Evolutionary conservation across 2,888 invertebrate genomes (phyloP), one percentile per base, ranked within the genome.

Genomic region (Pollenia amentaria): DNA sequence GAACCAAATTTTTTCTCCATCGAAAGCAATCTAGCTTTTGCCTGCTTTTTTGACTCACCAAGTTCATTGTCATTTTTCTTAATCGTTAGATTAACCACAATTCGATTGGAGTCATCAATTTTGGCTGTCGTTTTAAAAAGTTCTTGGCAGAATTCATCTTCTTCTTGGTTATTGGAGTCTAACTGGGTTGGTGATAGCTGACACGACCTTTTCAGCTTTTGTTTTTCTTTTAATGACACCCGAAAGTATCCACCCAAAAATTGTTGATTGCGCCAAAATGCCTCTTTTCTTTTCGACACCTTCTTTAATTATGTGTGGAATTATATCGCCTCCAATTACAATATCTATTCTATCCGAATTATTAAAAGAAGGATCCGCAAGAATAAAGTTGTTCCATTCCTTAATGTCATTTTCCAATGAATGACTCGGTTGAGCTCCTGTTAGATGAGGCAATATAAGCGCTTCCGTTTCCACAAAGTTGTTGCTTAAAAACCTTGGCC

Each of bases 191-290:
- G 40, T 51, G 21, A 14, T 73, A 64, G 10, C n/a, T 51, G 53
- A 69, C 21, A 69, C n/a, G 21, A 38, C 29, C 51, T 69, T 69
- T 18, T 48, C 21, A 29, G 53, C 10, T 53, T 53, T 65, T 44
- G 18, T 14, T 11, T 42, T 44, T 42, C 18, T 44, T 6, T 14
- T 65, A 44, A 44, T 16, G 8, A 65, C 42, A 16, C 78, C 78
- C 2, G 85, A 82, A 29, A 82, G 38, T 40, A 83, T 81, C 67
- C 76, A 76, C 4, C 85, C 76, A n/a, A 85, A 53, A 53, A 81
- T 78, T n/a, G 78, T 75, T 38, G 51, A 14, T 75, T 78, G 85
- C 1, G 77, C 65, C 11, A 78, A 46, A 48, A 82, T 29, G 29
- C 29, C 55, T 12, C 51, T 10, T 29, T 51, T 53, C n/a, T 14